Base-by-base conservation (phyloP, 2,888 invertebrate species). In the Leptarthrus brevirostris region DNA sequence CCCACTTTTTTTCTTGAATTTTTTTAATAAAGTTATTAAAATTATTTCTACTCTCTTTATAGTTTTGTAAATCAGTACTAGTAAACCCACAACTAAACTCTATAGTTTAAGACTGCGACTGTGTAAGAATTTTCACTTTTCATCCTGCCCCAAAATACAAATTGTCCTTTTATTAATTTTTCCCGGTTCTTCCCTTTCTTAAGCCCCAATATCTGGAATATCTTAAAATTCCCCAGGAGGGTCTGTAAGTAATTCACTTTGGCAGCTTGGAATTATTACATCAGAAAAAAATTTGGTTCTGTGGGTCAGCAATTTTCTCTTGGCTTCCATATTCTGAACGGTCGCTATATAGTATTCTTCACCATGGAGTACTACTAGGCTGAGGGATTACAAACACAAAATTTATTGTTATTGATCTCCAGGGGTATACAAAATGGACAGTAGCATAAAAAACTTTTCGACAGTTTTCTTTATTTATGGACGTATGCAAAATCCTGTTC, bases 391-490 rank as follows among this genome's bases (percentile, higher is more conserved):
- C 69, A 52, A 34, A 34, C 69, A 72, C 56, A 24, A 26, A 72
- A 72, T 72, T 72, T 72, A 72, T 72, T 72, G 71, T 72, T 72
- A 72, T 72, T 72, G 71, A 72, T 72, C 71, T 72, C 71, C 30
- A 12, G 18, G 56, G 71, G 44, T 54, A 40, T 40, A 18, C 16
- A 56, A 71, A 72, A 72, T 72, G 71, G 71, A 72, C 40, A 56
- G 8, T 14, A 26, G 40, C 40, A 56, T 72, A 72, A 71, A 71
- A 72, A 72, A 72, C 56, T 72, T 71, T 71, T 72, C 71, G 71
- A 72, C 71, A 72, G 54, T 72, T 72, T 72, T 36, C 54, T 71
- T 30, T 71, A 71, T 71, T 71, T 71, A 71, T 71, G 71, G 24
- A 18, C 44, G 30, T 49, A 69, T 69, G 69, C 69, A 69, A 69